These are phyloP conservation scores for Macrophya annulata DNA, from an alignment of 2,888 invertebrate genomes.

Conservation along the genomic window DNA sequence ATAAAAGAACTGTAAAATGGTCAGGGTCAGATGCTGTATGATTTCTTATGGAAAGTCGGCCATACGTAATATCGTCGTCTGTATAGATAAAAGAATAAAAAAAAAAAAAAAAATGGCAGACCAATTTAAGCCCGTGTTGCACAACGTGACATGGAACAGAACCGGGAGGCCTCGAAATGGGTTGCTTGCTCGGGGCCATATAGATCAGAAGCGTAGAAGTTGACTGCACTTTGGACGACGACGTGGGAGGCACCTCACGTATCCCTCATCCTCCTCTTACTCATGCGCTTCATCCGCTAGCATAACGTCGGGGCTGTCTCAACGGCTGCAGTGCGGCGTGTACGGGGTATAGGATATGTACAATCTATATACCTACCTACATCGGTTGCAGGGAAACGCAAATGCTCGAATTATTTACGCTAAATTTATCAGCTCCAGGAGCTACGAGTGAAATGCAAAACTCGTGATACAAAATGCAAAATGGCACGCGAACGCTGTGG, in stretches of 20 bases:
- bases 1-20: no score
- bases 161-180: neutral
- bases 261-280: constrained; percentile 34
- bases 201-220: constrained; percentile 42
- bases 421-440: constrained; percentile 71
- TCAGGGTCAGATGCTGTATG: no score
- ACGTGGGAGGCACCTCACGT: constrained; percentile 46
- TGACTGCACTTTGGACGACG: constrained; percentile 32
- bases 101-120: neutral
- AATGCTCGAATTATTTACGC: constrained; percentile 74
- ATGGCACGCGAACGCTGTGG: constrained; percentile 61
- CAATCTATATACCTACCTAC: no score
- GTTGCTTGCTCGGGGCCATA: neutral
- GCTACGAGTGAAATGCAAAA: constrained; percentile 70
- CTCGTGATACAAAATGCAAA: constrained; percentile 70
- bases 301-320: constrained; percentile 2
- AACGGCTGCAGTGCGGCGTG: constrained; percentile 53
- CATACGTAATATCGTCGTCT: no score
- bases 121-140: constrained; percentile 10
- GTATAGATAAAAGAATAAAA: no score
- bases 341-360: neutral
- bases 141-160: neutral
- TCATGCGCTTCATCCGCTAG: constrained; percentile 1
- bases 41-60: no score
- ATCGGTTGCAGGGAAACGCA: constrained; percentile 61